These are phyloP conservation scores for Vireo griseus DNA, from an alignment of 2,797 vertebrate genomes.

Conservation along the genomic window DNA sequence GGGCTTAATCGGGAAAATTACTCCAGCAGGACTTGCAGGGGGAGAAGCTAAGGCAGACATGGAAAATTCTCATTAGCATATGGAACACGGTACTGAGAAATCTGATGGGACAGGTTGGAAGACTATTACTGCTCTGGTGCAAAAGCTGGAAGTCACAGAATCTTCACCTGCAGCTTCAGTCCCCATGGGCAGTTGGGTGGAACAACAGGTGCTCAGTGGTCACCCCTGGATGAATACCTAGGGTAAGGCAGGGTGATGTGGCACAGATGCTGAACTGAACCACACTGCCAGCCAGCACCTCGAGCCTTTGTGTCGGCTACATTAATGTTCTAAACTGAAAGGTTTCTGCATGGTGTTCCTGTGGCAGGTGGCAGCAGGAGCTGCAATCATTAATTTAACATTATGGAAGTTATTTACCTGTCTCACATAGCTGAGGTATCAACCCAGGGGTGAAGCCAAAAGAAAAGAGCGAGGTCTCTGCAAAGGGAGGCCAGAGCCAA, in stretches of 20 bases:
- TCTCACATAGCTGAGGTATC: not conserved
- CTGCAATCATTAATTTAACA: not conserved
- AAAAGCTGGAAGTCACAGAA: not conserved
- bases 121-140: not conserved
- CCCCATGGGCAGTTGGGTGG: accelerated
- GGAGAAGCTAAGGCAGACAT: not conserved
- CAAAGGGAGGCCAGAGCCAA: not conserved
- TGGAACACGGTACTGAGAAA: not conserved
- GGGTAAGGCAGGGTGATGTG: not conserved
- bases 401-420: not conserved
- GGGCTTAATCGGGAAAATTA: not conserved
- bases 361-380: not conserved
- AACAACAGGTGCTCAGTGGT: accelerated
- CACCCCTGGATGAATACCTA: not conserved
- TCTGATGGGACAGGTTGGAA: accelerated
- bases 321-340: slow-evolving; percentile 27
- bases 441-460: not conserved
- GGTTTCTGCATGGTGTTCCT: not conserved
- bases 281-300: not conserved
- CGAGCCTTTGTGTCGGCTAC: not conserved
- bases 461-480: not conserved
- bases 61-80: not conserved
- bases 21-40: not conserved
- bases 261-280: not conserved
- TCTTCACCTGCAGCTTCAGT: not conserved